A percentile compares a stretch with the other conserved stretches of the same genome.
Conservation (phyloP, 1,140 invertebrate genomes). For the Tetragonula clypearis region DNA sequence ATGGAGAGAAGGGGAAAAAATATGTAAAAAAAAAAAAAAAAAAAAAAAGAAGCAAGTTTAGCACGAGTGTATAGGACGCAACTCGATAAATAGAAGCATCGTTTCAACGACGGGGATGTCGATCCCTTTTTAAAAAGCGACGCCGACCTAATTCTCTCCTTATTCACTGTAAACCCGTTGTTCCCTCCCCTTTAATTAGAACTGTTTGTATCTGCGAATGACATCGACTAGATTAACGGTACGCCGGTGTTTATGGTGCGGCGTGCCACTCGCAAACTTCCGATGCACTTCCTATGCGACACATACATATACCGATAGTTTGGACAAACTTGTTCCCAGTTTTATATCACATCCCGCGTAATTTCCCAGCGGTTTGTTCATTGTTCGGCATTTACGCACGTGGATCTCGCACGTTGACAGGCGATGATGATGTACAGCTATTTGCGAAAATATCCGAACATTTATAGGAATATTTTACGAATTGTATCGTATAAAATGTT, state of each 20-base stretch:
- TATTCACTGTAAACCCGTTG: constrained; percentile 34
- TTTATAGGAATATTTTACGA: too few relatives aligned
- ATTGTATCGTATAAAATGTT: too few relatives aligned
- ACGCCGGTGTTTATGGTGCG: constrained; percentile 28
- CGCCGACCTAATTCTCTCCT: constrained; percentile 41
- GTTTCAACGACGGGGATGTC: constrained; percentile 5
- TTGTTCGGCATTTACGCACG: too few relatives aligned
- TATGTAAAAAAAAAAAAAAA: not conserved
- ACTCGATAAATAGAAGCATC: constrained; percentile 18
- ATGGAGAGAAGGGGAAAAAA: not conserved
- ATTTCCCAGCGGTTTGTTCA: not conserved
- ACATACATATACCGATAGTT: not conserved
- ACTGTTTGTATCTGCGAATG: constrained; percentile 38
- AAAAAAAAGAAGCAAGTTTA: constrained; percentile 25
- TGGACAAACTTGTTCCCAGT: not conserved
- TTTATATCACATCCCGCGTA: not conserved
- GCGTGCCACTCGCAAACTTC: not conserved
- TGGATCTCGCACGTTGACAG: not conserved
- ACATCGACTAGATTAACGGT: constrained; percentile 43
- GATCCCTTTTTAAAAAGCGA: constrained; percentile 21
- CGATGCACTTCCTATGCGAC: not conserved
- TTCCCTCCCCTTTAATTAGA: constrained; percentile 34
- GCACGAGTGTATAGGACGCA: not conserved
- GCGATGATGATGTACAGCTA: not conserved
- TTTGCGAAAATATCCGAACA: too few relatives aligned